phyloP scores from a whole-genome alignment of 2,797 vertebrate genomes.

The Zalophus californianus region DNA sequence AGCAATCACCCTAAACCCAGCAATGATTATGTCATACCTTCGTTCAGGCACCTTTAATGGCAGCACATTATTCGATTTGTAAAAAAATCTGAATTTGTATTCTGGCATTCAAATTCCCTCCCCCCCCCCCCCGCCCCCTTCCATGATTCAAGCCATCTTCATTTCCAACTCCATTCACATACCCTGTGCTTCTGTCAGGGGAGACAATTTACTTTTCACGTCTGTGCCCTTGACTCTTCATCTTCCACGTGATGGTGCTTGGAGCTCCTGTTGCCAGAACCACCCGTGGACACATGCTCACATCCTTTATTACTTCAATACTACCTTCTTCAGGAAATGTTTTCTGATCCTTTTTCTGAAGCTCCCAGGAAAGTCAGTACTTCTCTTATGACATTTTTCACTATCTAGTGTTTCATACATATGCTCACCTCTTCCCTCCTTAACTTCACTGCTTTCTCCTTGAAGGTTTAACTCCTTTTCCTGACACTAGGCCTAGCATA shows the following conservation, averaged over 20 bases:
- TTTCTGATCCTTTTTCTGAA: background rate
- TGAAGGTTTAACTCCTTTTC: background rate
- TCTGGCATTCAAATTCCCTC: background rate
- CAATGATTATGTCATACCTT: background rate
- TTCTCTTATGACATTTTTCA: background rate
- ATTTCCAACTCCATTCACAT: background rate
- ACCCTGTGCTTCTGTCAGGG: background rate
- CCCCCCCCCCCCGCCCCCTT: no score
- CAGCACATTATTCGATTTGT: background rate
- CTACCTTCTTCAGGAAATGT: background rate
- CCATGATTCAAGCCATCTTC: background rate
- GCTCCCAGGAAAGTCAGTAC: background rate
- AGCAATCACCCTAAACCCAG: background rate
- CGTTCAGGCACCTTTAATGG: background rate
- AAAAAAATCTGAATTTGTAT: background rate
- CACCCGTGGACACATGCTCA: background rate
- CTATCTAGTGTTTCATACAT: background rate
- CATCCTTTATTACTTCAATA: background rate
- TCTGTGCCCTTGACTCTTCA: background rate
- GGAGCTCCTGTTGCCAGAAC: background rate
- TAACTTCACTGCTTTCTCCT: background rate
- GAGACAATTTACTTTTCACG: background rate
- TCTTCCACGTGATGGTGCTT: background rate
- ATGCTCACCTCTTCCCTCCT: background rate
- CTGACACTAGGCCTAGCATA: background rate